Conservation (phyloP, 2,888 invertebrate genomes). For the Rhingia rostrata region DNA sequence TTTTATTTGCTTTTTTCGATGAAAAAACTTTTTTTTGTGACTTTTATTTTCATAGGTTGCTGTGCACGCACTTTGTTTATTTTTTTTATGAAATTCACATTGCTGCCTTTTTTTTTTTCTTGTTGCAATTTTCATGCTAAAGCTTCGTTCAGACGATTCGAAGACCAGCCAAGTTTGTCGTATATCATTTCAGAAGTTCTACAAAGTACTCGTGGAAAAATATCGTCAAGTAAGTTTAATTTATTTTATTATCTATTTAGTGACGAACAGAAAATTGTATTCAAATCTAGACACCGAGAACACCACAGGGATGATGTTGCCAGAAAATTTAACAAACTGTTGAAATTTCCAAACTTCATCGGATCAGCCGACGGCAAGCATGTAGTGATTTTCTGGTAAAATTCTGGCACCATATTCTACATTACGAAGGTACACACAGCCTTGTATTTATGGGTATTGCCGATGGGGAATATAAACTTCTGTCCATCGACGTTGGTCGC, state of each 20-base stretch:
- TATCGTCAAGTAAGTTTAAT: background rate
- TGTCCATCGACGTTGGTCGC: no score
- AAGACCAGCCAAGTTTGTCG: no score
- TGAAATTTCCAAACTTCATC: background rate
- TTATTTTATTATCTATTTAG: background rate
- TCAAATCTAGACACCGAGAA: background rate
- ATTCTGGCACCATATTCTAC: background rate
- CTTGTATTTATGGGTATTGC: no score
- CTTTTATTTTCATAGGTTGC: no score
- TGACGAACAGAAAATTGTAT: background rate
- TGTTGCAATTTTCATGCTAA: no score
- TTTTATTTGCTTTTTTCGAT: no score
- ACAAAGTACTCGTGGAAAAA: background rate
- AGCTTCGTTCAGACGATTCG: no score
- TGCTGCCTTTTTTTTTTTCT: no score
- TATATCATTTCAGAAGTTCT: background rate
- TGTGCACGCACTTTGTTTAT: no score
- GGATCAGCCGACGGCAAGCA: background rate
- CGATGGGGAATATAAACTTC: no score
- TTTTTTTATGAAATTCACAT: no score
- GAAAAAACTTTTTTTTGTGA: no score
- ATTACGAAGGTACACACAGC: background rate
- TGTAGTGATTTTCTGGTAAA: background rate
- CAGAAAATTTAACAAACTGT: background rate
- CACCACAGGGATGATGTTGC: background rate